Conservation (phyloP, 1,140 invertebrate genomes). For the Diachasmimorpha longicaudata region DNA sequence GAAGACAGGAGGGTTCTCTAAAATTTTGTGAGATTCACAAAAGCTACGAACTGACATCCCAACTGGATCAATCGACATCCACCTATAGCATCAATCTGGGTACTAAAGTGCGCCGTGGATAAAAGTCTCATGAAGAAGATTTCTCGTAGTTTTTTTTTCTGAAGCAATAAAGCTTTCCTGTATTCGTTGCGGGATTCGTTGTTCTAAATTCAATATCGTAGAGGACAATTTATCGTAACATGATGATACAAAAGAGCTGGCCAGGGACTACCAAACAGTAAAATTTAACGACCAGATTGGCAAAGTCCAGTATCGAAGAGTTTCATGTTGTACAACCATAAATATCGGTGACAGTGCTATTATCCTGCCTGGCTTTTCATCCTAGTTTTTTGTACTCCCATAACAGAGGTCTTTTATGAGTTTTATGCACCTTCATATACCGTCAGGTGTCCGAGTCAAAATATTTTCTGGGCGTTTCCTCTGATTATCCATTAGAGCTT, state of each 20-base stretch:
- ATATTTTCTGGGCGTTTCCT: neutral
- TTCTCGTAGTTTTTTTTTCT: constrained; percentile 19
- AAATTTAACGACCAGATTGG: constrained; percentile 24
- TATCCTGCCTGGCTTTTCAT: constrained; percentile 6
- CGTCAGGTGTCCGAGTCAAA: neutral
- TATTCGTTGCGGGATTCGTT: constrained; percentile 3
- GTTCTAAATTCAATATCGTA: neutral
- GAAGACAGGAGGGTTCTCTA: neutral
- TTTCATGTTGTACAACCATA: constrained; percentile 25
- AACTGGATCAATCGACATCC: neutral
- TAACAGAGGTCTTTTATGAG: neutral
- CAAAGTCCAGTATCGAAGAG: constrained; percentile 27
- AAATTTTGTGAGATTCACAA: neutral
- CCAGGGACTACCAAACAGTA: constrained; percentile 31
- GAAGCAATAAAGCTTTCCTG: neutral
- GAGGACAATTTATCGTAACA: neutral
- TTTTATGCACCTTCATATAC: neutral
- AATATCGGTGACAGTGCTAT: constrained; percentile 18
- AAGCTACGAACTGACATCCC: neutral
- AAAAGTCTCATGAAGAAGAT: constrained; percentile 30
- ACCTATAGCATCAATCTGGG: neutral
- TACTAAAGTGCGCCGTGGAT: neutral
- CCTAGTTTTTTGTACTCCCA: neutral
- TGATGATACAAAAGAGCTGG: neutral
- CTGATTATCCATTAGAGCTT: neutral